Conservation (phyloP, 2,888 invertebrate species). For the Pollenia labialis region DNA sequence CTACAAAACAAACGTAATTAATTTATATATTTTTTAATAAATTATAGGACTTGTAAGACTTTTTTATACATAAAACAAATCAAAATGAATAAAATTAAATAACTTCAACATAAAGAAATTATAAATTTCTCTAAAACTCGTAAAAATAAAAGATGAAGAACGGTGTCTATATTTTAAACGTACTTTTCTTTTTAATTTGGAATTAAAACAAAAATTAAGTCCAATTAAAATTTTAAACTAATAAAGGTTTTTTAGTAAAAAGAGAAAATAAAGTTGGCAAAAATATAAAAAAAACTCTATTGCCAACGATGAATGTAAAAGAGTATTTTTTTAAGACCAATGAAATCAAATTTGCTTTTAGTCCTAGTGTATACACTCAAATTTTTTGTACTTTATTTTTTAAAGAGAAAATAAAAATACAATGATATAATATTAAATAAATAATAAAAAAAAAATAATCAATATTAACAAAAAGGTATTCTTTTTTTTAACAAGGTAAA, state of each 20-base stretch:
- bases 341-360: slow-evolving; percentile 26
- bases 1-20: slow-evolving; percentile 33
- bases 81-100: slow-evolving; percentile 45
- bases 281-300: not conserved
- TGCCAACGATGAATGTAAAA: too few species aligned
- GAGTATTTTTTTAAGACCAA: too few species aligned
- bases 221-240: slow-evolving; percentile 4
- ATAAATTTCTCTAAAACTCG: slow-evolving; percentile 61
- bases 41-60: slow-evolving; percentile 69
- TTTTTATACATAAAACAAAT: slow-evolving; percentile 58
- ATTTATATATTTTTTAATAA: slow-evolving; percentile 55
- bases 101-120: slow-evolving; percentile 46
- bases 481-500: too few species aligned
- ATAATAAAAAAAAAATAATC: not conserved
- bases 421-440: slow-evolving; percentile 35
- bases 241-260: slow-evolving; percentile 22
- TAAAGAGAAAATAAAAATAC: slow-evolving; percentile 25
- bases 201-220: slow-evolving; percentile 5
- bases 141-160: slow-evolving; percentile 5
- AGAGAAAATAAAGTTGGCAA: slow-evolving; percentile 8
- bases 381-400: slow-evolving; percentile 58
- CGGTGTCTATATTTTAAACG: not conserved
- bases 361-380: slow-evolving; percentile 25
- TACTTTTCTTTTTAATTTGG: not conserved
- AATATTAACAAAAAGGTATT: not conserved